Base-by-base conservation (phyloP, 1,140 invertebrate species). In the Drosophila parabipectinata region DNA sequence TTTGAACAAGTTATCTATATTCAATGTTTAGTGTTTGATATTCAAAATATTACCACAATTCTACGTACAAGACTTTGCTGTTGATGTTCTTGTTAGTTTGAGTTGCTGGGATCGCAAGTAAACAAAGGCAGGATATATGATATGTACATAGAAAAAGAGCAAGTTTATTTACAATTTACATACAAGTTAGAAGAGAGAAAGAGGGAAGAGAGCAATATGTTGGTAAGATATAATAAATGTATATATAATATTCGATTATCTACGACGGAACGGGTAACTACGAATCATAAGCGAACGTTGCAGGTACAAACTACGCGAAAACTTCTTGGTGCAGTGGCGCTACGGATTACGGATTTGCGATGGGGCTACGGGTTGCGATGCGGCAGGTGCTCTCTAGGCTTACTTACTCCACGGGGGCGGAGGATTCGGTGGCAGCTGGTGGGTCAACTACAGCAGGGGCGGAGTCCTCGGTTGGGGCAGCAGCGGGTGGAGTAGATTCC, bases 81-180 rank as follows among this genome's bases (percentile, higher is more conserved):
- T 79, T 87, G 81, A 72, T 62, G 73, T 67, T 87, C 73, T 87
- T 71, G 82, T 87, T 77, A 71, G 59, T 61, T 73, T 62, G 44
- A 44, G 41, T 74, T 79, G 55, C 67, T 64, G 71, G 56, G 72
- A 14, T 72, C 51, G 71, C 72, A 68, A 66, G 48, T 73, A 85
- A 85, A 85, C 54, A 84, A 81, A 85, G 71, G 77, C 73, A 71
- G 73, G 45, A 26, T 74, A 68, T 87, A 72, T 88, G 73, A 87
- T 85, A 85, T 85, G 69, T 85, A 85, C 81, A 85, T 82, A 67
- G 69, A 82, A 84, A 68, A 59, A 78, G 55, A 67, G 58, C 67
- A 55, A 58, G 80, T 85, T 85, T 85, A 85, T 85, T 85, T 85
- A 84, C 81, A 84, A 84, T 84, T 85, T 84, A 84, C 81, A 84